Base-by-base conservation (phyloP, 2,888 invertebrate species). In the Apamea crenata region DNA sequence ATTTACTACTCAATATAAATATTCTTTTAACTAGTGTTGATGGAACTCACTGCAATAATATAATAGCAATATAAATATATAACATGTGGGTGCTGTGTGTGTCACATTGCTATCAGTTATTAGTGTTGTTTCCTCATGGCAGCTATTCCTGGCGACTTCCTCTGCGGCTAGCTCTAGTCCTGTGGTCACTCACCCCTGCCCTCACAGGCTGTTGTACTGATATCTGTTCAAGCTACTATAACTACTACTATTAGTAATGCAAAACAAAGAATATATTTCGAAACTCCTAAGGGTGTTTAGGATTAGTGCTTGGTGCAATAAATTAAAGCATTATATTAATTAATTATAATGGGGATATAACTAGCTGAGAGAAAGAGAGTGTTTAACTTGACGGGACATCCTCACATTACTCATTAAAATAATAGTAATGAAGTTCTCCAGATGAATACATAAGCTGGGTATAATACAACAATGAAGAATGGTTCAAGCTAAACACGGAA, bases 91-190 rank as follows among this genome's bases (percentile, higher is more conserved):
- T 76, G 32, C 32, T 16, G 21, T 32, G 8, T 32, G 78, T 67
- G 72, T 65, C 78, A 74, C n/a, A 0, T 40, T 63, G 74, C 63
- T 84, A 82, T 79, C 84, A 74, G 63, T 68, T 36, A 47, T 36
- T 63, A 47, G 40, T 74, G 72, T 53, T 61, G 53, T 84, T 79
- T 83, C 73, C 66, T 36, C 1, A 4, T 65, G 47, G 53, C 0
- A 0, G 7, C 65, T 61, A 36, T 73, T 69, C 59, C 32, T 2
- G 16, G n/a, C 40, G 7, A 70, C 73, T 84, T 78, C 74, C 80
- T 79, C 36, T 68, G n/a, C 1, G 18, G 29, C 44, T 53, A 70
- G 68, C 53, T 18, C 32, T 25, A 53, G 50, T 21, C 32, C 10
- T 2, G 61, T 21, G 53, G 74, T 74, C 84, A 74, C 21, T 79